phyloP scores from a whole-genome alignment of 2,888 invertebrate genomes.

The Drosophila anomalata region DNA sequence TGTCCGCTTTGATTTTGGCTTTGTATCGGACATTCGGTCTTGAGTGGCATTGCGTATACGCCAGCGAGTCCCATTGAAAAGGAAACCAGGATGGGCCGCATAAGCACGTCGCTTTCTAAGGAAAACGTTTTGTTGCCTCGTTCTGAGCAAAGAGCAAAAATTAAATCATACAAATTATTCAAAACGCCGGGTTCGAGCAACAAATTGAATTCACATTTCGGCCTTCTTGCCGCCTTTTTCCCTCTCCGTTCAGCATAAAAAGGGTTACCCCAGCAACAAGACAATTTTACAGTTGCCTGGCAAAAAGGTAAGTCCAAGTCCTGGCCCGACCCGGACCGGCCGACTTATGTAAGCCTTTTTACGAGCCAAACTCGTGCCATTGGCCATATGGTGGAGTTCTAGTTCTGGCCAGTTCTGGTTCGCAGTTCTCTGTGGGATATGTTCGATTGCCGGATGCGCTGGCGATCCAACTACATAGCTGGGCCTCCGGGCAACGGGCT shows the following conservation, averaged over 20 bases:
- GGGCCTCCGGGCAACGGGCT: constrained; percentile 33
- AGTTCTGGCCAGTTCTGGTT: constrained; percentile 40
- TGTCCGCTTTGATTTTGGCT: constrained; percentile 37
- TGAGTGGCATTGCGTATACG: constrained; percentile 58
- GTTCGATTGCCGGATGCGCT: constrained; percentile 44
- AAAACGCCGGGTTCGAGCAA: constrained; percentile 53
- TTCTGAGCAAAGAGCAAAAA: constrained; percentile 61
- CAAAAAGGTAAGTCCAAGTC: constrained; percentile 63
- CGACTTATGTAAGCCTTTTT: constrained; percentile 71
- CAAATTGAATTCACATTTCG: constrained; percentile 71
- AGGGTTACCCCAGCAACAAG: constrained; percentile 66
- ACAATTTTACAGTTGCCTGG: constrained; percentile 77
- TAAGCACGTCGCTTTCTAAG: constrained; percentile 58
- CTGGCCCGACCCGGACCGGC: constrained; percentile 6
- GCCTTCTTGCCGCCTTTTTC: constrained; percentile 17
- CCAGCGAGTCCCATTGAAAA: constrained; percentile 29
- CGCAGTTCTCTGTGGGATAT: constrained; percentile 42
- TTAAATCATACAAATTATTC: constrained; percentile 77
- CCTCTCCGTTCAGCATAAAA: constrained; percentile 59
- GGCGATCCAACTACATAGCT: constrained; percentile 1
- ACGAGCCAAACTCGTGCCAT: constrained; percentile 73
- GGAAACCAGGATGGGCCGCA: constrained; percentile 60
- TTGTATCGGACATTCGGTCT: constrained; percentile 23
- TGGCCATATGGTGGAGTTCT: constrained; percentile 73
- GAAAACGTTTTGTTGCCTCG: constrained; percentile 66